These are phyloP conservation scores for Alethe diademata DNA, from an alignment of 2,113 vertebrate species.

Conservation along the genomic window DNA sequence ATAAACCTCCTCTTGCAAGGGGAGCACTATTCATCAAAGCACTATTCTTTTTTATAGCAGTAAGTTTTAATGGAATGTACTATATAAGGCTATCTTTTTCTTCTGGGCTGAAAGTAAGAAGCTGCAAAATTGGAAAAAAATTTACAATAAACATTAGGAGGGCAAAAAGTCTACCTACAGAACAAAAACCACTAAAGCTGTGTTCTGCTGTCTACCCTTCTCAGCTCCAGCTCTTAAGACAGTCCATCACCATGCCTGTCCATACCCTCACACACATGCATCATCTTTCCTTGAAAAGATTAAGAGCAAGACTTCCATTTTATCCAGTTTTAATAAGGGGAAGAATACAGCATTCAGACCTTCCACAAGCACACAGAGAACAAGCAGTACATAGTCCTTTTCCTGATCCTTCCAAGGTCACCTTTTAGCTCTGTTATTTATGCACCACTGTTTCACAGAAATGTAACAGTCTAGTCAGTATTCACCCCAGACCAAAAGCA, in stretches of 20 bases:
- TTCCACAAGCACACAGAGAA: neutral
- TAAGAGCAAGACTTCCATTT: neutral
- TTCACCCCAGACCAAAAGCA: neutral
- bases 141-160: neutral
- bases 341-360: neutral
- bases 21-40: neutral
- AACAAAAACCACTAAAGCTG: neutral
- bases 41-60: neutral
- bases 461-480: neutral
- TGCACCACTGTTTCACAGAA: neutral
- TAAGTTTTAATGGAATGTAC: neutral
- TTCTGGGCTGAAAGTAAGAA: neutral
- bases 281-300: neutral
- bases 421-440: neutral
- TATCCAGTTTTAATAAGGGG: neutral
- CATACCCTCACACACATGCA: neutral
- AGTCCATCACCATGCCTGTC: accelerated
- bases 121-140: neutral
- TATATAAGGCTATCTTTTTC: neutral
- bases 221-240: neutral
- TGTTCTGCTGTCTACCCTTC: neutral
- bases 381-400: neutral
- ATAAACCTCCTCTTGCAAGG: neutral
- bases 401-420: neutral
- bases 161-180: neutral